Evolutionary conservation across 1,140 invertebrate species (phyloP), one percentile per base, ranked within the genome.

Genomic region (Adelges cooleyi): DNA sequence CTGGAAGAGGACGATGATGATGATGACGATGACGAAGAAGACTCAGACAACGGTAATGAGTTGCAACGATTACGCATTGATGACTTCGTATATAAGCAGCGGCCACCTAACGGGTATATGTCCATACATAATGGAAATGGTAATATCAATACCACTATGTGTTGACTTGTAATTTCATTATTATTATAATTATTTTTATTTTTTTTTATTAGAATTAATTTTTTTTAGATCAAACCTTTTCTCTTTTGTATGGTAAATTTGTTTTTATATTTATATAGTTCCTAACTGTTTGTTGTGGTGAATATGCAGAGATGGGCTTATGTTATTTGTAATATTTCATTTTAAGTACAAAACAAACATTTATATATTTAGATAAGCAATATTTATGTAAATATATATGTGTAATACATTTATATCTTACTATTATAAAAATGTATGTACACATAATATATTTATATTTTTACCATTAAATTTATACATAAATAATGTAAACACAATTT

Each of bases 221-320:
- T 59, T n/a, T 33, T 62, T 62, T 62, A 62, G 56, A 62, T 62
- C 42, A 62, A 62, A 62, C 56, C 44, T 59, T 44, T 59, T 56
- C 51, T 56, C 22, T 59, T 59, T 59, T 59, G 20, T 62, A 62
- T 48, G 56, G 56, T 46, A 48, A 46, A 62, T 62, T 62, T 62
- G 56, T 62, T 62, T 56, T 62, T 62, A 48, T 62, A 48, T 62
- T 48, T 62, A 48, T 62, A 62, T 62, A 62, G 56, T 62, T 62
- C 56, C 56, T 62, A 62, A 62, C 46, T 62, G 56, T 62, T 62
- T 62, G 56, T 62, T 62, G 56, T 48, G 56, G 44, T 42, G 46
- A 62, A 46, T 62, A 62, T 62, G 42, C 56, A 62, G 56, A 62
- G 56, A 62, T 62, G 42, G 56, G 56, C 46, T 17, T 46, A 62